A percentile compares a stretch with the other conserved stretches of the same genome.
These are phyloP conservation scores for Toxostoma redivivum DNA, from an alignment of 2,113 vertebrate species.

Conservation along the genomic window DNA sequence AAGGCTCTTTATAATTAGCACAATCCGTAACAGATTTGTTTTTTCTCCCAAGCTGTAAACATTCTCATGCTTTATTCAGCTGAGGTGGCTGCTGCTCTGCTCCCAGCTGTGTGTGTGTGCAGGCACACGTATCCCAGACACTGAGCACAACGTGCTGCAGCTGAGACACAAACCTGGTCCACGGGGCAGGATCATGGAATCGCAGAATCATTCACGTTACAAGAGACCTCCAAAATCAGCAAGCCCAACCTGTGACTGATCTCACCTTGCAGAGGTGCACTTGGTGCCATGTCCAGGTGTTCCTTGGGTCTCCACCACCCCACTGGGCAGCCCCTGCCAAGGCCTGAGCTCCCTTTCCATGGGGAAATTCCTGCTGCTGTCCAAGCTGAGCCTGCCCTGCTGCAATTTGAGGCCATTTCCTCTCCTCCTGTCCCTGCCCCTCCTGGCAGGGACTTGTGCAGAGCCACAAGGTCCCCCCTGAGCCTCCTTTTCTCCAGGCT, in stretches of 20 bases:
- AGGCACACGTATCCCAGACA: not conserved
- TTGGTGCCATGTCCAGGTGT: rapidly evolving
- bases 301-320: not conserved
- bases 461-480: too few species aligned
- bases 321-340: not conserved
- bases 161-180: not conserved
- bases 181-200: rapidly evolving
- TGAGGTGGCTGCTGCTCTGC: not conserved
- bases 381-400: too few species aligned
- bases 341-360: not conserved
- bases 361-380: not conserved
- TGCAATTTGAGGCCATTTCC: too few species aligned
- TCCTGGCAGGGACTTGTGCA: too few species aligned
- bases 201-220: rapidly evolving
- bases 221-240: not conserved
- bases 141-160: not conserved
- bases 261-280: too few species aligned
- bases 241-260: not conserved
- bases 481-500: not conserved
- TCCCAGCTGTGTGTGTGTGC: not conserved
- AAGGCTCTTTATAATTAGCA: not conserved
- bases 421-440: too few species aligned
- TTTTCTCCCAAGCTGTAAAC: not conserved
- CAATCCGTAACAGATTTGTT: not conserved
- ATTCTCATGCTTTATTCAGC: not conserved